These are phyloP conservation scores for Epinotia ramella DNA, from an alignment of 2,888 invertebrate species.

Conservation along the genomic window DNA sequence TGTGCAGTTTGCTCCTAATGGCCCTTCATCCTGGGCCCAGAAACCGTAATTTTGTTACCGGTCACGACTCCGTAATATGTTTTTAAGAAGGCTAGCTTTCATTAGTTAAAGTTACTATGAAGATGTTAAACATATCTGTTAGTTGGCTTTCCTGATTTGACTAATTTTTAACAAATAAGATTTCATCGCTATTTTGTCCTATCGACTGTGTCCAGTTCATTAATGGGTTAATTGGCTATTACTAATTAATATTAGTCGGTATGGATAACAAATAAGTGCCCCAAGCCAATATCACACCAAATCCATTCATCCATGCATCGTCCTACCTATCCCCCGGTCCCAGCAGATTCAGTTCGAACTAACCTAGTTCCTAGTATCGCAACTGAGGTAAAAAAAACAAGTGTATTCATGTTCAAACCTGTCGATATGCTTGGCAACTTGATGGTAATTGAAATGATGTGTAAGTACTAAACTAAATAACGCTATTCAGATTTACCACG, in stretches of 20 bases:
- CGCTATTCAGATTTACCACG: neutral
- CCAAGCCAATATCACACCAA: too few relatives aligned
- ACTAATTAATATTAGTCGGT: too few relatives aligned
- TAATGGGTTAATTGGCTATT: too few relatives aligned
- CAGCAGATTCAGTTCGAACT: too few relatives aligned
- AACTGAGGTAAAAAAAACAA: neutral
- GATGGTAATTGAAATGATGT: neutral
- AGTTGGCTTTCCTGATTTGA: neutral
- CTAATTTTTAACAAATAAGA: neutral
- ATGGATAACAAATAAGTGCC: too few relatives aligned
- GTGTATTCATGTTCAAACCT: neutral
- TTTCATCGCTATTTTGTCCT: neutral
- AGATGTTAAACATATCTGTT: slow-evolving; percentile 23
- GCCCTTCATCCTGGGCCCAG: slow-evolving; percentile 26
- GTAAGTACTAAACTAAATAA: neutral
- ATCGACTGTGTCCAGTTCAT: neutral
- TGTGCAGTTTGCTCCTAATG: slow-evolving; percentile 44
- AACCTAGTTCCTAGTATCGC: too few relatives aligned
- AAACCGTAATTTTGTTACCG: slow-evolving; percentile 39
- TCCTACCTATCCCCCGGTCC: too few relatives aligned
- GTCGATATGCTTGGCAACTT: neutral
- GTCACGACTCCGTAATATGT: slow-evolving; percentile 41
- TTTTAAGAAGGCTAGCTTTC: slow-evolving; percentile 37
- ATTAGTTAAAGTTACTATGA: slow-evolving; percentile 24
- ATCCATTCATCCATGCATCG: too few relatives aligned